Conservation (phyloP, 2,888 invertebrate species). For the Nycteola revayana region DNA sequence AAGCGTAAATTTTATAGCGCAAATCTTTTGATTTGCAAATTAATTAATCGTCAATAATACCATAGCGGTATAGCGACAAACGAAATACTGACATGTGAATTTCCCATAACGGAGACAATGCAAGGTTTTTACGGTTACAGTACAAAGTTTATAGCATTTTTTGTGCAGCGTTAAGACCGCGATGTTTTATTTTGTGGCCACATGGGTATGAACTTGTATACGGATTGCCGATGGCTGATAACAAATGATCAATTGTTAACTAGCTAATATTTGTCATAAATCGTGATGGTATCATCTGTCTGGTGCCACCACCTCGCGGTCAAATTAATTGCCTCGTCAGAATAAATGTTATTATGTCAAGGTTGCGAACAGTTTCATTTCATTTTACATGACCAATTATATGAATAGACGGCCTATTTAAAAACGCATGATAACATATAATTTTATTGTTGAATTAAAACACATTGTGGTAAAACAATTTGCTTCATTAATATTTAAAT, state of each 20-base stretch:
- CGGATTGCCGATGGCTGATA: slow-evolving; percentile 18
- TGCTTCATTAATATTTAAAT: too few relatives aligned
- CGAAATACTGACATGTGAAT: slow-evolving; percentile 16
- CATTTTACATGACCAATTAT: slow-evolving; percentile 32
- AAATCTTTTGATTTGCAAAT: slow-evolving; percentile 50
- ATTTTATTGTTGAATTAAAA: slow-evolving; percentile 19
- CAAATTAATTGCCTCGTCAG: slow-evolving; percentile 66
- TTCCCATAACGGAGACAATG: slow-evolving; percentile 14
- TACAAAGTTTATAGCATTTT: too few relatives aligned
- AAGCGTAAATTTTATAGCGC: slow-evolving; percentile 45
- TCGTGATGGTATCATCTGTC: slow-evolving; percentile 55
- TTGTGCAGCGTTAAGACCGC: too few relatives aligned
- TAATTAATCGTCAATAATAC: slow-evolving; percentile 47
- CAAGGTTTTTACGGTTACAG: slow-evolving; percentile 1
- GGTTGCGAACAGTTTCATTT: slow-evolving; percentile 56
- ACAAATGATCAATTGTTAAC: slow-evolving; percentile 25
- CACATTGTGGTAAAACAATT: too few relatives aligned
- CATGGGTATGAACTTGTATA: slow-evolving; percentile 8
- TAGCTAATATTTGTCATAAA: slow-evolving; percentile 49
- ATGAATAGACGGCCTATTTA: slow-evolving; percentile 54
- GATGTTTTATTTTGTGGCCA: slow-evolving; percentile 11
- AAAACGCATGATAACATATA: slow-evolving; percentile 28
- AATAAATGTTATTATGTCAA: slow-evolving; percentile 78
- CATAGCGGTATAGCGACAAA: slow-evolving; percentile 34
- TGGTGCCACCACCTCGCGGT: slow-evolving; percentile 45